Evolutionary conservation across 1,140 invertebrate species (phyloP).

Genomic region (Nylanderia fulva): DNA sequence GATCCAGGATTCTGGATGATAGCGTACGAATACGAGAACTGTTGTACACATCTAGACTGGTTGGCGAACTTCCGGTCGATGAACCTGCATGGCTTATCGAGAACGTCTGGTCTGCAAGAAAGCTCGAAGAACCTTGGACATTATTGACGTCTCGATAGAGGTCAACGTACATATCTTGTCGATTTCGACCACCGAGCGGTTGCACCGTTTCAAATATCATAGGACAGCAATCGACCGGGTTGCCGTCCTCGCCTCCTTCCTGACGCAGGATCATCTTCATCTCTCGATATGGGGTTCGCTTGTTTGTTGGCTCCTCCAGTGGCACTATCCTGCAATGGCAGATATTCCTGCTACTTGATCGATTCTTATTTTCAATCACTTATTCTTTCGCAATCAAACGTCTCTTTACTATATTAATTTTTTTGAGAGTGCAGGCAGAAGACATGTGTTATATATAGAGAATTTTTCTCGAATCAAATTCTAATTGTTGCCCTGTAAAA

Average conservation of each 20-base stretch:
- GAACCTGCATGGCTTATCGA: constrained; percentile 91
- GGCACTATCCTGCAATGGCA: constrained; percentile 71
- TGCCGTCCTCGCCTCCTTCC: constrained; percentile 87
- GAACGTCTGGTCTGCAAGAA: constrained; percentile 90
- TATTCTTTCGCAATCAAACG: not conserved
- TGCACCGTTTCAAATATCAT: constrained; percentile 91
- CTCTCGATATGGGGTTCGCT: constrained; percentile 85
- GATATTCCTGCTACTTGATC: not conserved
- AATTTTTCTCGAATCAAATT: constrained; percentile 8
- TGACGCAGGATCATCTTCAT: constrained; percentile 88
- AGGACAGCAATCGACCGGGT: constrained; percentile 92
- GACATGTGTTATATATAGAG: not conserved
- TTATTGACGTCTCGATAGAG: constrained; percentile 91
- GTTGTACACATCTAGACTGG: constrained; percentile 92
- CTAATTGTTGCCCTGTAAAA: not conserved
- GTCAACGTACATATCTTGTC: constrained; percentile 90
- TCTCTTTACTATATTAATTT: not conserved
- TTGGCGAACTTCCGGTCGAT: constrained; percentile 90
- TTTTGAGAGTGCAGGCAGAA: not conserved
- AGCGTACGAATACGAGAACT: constrained; percentile 94
- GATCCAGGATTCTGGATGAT: constrained; percentile 87
- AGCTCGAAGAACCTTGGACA: constrained; percentile 92
- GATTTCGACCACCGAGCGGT: constrained; percentile 91
- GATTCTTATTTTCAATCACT: not conserved
- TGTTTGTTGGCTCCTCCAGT: constrained; percentile 77